These are phyloP conservation scores for Megalopta genalis DNA, from an alignment of 1,140 invertebrate genomes.

Conservation along the genomic window DNA sequence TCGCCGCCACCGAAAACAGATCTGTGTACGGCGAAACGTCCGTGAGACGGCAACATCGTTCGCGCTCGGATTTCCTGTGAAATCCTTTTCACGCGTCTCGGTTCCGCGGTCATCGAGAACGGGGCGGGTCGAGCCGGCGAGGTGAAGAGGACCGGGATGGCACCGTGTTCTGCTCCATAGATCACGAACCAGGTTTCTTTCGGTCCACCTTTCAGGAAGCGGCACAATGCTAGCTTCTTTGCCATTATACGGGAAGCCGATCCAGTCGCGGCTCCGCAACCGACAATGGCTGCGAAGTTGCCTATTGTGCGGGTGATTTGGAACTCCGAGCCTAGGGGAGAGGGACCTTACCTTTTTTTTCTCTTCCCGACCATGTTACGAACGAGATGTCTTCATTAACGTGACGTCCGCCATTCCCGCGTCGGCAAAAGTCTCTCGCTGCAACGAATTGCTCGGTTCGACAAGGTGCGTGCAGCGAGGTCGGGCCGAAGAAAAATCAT, in stretches of 20 bases:
- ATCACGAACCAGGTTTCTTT: conserved; percentile 45
- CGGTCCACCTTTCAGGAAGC: conserved; percentile 55
- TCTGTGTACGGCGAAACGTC: conserved; percentile 1
- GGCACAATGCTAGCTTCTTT: conserved; percentile 47
- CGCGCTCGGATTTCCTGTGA: conserved; percentile 72
- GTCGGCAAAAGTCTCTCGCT: background rate
- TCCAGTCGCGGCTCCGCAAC: conserved; percentile 36
- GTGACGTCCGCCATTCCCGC: background rate
- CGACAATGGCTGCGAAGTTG: conserved; percentile 60
- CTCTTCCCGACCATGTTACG: conserved; percentile 40
- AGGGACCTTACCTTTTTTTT: conserved; percentile 34
- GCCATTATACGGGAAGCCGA: conserved; percentile 50
- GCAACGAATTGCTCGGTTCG: background rate
- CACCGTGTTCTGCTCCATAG: conserved; percentile 48
- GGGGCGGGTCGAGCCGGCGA: conserved; percentile 2
- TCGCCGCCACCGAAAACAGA: background rate
- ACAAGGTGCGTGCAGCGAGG: background rate
- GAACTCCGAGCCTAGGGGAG: conserved; percentile 20
- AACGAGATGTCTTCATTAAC: conserved; percentile 62
- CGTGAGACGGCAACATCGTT: conserved; percentile 65
- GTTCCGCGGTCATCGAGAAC: conserved; percentile 53
- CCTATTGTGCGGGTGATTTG: conserved; percentile 59
- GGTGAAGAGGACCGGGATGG: conserved; percentile 20
- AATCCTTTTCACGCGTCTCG: conserved; percentile 75
- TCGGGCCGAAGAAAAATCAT: too few species aligned